These are phyloP conservation scores for Rhea americana DNA, from an alignment of 2,113 vertebrate species.

Conservation along the genomic window DNA sequence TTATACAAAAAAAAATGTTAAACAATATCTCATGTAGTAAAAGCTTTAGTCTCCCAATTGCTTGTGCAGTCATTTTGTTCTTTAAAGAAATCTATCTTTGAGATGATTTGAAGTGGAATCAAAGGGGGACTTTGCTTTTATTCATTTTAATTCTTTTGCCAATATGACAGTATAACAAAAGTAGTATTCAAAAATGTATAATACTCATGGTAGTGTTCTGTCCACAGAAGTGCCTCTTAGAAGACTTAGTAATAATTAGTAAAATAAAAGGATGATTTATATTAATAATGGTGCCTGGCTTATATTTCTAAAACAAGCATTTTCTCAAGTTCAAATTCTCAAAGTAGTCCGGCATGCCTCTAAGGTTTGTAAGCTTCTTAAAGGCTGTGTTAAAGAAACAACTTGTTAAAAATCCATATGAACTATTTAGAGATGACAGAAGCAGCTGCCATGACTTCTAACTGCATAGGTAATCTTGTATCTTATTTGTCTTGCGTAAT, in stretches of 20 bases:
- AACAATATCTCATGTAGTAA: background rate
- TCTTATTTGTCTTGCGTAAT: background rate
- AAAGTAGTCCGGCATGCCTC: background rate
- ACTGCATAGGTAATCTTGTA: background rate
- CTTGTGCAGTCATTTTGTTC: background rate
- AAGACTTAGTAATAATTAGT: slow-evolving; percentile 19
- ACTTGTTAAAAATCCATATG: background rate
- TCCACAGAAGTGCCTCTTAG: slow-evolving; percentile 51
- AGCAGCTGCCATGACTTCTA: background rate
- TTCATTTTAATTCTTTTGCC: background rate
- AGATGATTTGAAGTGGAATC: background rate
- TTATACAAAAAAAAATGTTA: background rate
- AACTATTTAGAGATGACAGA: background rate
- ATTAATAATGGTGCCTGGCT: background rate
- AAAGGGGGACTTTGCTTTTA: slow-evolving; percentile 1
- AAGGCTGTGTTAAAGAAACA: background rate
- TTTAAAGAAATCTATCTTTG: background rate
- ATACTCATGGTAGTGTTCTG: background rate
- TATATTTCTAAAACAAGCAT: background rate
- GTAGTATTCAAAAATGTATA: background rate
- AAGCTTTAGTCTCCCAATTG: background rate
- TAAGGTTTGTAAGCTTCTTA: background rate
- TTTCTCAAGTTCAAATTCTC: background rate
- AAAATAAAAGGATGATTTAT: background rate
- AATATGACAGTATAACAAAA: background rate